Evolutionary conservation across 1,140 invertebrate genomes (phyloP).

Genomic region (Lasioglossum albipes): DNA sequence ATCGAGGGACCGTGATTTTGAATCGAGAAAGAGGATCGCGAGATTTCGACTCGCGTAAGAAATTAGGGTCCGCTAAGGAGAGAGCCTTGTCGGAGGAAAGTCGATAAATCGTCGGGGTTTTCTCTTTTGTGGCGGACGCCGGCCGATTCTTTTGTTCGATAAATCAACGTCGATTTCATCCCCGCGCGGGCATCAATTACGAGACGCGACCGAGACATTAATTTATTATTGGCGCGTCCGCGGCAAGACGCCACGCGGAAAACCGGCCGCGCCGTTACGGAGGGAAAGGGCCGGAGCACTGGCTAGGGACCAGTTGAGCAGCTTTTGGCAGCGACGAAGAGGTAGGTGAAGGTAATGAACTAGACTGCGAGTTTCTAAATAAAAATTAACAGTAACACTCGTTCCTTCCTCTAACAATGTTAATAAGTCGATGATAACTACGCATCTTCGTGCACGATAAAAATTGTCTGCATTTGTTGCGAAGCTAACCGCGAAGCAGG

Average conservation of each 20-base stretch:
- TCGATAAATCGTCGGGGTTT: constrained; percentile 59
- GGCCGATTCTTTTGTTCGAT: constrained; percentile 58
- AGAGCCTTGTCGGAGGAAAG: constrained; percentile 43
- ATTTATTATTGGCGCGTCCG: constrained; percentile 71
- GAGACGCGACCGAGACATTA: constrained; percentile 70
- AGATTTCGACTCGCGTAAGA: not conserved
- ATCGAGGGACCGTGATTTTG: not conserved
- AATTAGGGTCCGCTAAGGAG: not conserved
- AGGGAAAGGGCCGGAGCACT: not conserved
- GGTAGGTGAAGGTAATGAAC: constrained; percentile 32
- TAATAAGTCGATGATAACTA: too few species aligned
- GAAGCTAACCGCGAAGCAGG: too few species aligned
- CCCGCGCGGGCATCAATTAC: constrained; percentile 71
- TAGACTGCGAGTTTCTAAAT: too few species aligned
- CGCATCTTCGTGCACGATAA: too few species aligned
- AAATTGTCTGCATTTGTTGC: too few species aligned
- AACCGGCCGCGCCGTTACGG: constrained; percentile 29
- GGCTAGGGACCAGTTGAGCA: constrained; percentile 40
- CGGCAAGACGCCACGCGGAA: constrained; percentile 56
- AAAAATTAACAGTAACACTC: too few species aligned
- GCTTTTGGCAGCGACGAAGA: constrained; percentile 58
- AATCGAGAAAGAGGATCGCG: too few species aligned
- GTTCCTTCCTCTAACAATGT: too few species aligned
- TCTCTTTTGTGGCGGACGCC: constrained; percentile 44
- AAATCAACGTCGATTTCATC: constrained; percentile 76